Percentiles rank a stretch among this genome's conserved stretches.
These are phyloP conservation scores for Urocitellus parryii DNA, from an alignment of 2,113 vertebrate species.

Conservation along the genomic window DNA sequence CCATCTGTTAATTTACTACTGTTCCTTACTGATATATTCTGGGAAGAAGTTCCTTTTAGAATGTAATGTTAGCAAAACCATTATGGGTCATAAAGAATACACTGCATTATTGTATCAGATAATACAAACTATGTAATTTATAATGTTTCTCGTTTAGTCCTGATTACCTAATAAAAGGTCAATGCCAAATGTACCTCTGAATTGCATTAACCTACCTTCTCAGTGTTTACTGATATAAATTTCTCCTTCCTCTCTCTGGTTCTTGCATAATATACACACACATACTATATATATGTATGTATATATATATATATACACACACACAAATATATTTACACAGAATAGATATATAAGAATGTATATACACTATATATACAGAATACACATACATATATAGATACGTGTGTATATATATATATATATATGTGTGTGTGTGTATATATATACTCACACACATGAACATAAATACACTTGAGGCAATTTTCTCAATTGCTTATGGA, in stretches of 20 bases:
- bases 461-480: neutral
- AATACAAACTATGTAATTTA: slow-evolving; percentile 58
- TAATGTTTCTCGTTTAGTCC: slow-evolving; percentile 56
- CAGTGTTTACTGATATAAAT: slow-evolving; percentile 54
- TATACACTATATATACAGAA: too few species aligned
- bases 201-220: slow-evolving; percentile 52
- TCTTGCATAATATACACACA: neutral
- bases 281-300: too few species aligned
- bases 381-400: too few species aligned
- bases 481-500: neutral
- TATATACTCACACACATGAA: too few species aligned
- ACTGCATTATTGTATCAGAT: slow-evolving; percentile 56
- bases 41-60: slow-evolving; percentile 10
- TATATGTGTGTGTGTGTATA: too few species aligned
- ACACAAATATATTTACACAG: too few species aligned
- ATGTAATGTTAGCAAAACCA: slow-evolving; percentile 30
- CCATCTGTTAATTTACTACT: slow-evolving; percentile 7
- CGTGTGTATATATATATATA: too few species aligned
- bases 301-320: too few species aligned
- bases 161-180: slow-evolving; percentile 67
- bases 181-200: slow-evolving; percentile 56
- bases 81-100: slow-evolving; percentile 13
- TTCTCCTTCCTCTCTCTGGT: neutral
- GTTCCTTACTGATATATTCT: neutral
- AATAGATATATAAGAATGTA: too few species aligned